Percentiles rank a stretch among this genome's conserved stretches.
Evolutionary conservation across 35 echinoderm and acorn worm genomes (phyloP).

Genomic region (Holothuria glaberrima): DNA sequence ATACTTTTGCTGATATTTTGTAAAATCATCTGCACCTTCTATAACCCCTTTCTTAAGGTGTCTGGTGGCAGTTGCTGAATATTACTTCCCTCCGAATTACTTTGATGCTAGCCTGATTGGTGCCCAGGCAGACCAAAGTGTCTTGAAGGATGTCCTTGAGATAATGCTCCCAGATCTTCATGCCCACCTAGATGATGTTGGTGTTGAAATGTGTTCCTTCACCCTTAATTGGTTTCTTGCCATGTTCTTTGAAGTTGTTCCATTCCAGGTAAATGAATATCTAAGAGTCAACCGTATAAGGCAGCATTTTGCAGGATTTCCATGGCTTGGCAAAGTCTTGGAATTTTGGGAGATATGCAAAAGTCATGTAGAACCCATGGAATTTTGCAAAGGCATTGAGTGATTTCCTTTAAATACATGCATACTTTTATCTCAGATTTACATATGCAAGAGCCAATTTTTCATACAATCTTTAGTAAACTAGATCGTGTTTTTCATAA

Average conservation of each 20-base stretch:
- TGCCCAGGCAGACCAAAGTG: conserved; percentile 96
- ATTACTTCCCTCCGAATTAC: conserved; percentile 96
- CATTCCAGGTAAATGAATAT: conserved; percentile 81
- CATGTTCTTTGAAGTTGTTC: conserved; percentile 95
- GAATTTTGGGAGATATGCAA: too few relatives aligned
- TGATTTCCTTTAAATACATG: background rate
- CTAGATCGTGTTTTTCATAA: too few relatives aligned
- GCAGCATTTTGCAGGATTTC: background rate
- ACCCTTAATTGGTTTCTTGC: conserved; percentile 99
- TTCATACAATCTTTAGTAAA: too few relatives aligned
- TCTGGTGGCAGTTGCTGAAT: conserved; percentile 91
- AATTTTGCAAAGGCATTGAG: too few relatives aligned
- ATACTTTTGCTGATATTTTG: too few relatives aligned
- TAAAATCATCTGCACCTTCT: background rate
- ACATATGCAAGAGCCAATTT: too few relatives aligned
- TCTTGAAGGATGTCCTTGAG: conserved; percentile 90
- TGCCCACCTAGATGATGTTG: conserved; percentile 86
- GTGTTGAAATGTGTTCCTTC: conserved; percentile 96
- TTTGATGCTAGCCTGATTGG: conserved; percentile 96
- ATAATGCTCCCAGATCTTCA: conserved; percentile 82
- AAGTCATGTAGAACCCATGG: too few relatives aligned
- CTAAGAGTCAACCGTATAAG: background rate
- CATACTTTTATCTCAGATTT: too few relatives aligned
- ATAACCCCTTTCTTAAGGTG: conserved; percentile 62
- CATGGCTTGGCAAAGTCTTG: background rate